Conservation (phyloP, 2,113 vertebrate species). For the Merops nubicus region DNA sequence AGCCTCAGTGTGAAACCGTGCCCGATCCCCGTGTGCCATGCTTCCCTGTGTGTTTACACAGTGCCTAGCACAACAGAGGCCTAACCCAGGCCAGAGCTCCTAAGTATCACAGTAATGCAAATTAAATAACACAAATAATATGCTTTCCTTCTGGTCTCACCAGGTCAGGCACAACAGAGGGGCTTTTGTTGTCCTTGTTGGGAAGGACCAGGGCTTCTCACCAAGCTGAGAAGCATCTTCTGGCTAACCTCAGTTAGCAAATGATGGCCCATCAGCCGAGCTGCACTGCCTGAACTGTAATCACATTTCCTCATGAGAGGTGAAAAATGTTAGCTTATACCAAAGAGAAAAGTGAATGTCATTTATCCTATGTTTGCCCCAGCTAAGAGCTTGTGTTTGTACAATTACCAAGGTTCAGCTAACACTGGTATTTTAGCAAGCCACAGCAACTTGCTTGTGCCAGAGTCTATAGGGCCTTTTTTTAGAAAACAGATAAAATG, state of each 20-base stretch:
- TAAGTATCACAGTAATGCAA: constrained; percentile 18
- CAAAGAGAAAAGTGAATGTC: not conserved
- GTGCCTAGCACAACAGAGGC: not conserved
- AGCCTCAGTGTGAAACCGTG: not conserved
- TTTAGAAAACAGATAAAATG: constrained; percentile 42
- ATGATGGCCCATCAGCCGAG: not conserved
- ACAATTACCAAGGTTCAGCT: constrained; percentile 13
- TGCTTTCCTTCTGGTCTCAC: not conserved
- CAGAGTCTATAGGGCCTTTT: not conserved
- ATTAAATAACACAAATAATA: constrained; percentile 24
- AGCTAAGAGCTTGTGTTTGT: constrained; percentile 3
- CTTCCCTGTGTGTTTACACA: constrained; percentile 15
- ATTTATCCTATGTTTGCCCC: constrained; percentile 18
- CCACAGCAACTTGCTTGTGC: constrained; percentile 35
- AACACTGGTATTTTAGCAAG: constrained; percentile 41
- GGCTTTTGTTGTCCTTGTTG: not conserved
- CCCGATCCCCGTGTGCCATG: not conserved
- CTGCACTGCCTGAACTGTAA: not conserved
- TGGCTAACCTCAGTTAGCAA: not conserved
- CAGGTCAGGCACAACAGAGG: not conserved
- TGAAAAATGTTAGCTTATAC: not conserved
- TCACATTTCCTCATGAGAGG: not conserved
- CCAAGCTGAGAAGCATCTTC: not conserved
- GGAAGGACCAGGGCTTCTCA: not conserved
- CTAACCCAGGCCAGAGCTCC: constrained; percentile 11